A percentile compares a stretch with the other conserved stretches of the same genome.
These are phyloP conservation scores for Neolamprologus devosi DNA, from an alignment of 2,113 vertebrate genomes.

Conservation along the genomic window DNA sequence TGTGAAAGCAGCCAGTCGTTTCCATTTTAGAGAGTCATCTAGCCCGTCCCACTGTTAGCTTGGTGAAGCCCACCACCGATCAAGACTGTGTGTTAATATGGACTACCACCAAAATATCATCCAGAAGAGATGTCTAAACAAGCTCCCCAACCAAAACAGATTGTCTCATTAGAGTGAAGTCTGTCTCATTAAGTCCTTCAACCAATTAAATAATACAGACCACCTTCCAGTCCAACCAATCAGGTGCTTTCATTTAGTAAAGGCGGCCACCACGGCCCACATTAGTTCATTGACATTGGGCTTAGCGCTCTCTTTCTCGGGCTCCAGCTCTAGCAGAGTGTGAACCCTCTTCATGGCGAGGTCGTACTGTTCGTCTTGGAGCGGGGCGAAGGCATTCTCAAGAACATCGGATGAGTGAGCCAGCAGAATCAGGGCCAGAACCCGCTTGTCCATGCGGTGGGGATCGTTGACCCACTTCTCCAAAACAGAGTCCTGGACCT, in stretches of 20 bases:
- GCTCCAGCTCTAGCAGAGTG: slow-evolving; percentile 90
- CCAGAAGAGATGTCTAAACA: slow-evolving; percentile 53
- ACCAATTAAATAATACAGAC: slow-evolving; percentile 58
- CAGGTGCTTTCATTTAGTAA: slow-evolving; percentile 79
- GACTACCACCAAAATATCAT: slow-evolving; percentile 44
- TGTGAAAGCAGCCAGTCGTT: slow-evolving; percentile 17
- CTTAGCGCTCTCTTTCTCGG: slow-evolving; percentile 88
- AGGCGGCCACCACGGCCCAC: slow-evolving; percentile 93
- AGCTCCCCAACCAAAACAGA: slow-evolving; percentile 55
- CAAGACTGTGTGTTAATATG: slow-evolving; percentile 48
- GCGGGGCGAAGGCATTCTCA: slow-evolving; percentile 94
- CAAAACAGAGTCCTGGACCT: slow-evolving; percentile 91
- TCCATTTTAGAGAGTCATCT: slow-evolving; percentile 8
- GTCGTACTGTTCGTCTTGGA: slow-evolving; percentile 95
- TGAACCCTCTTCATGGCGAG: slow-evolving; percentile 93
- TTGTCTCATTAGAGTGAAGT: slow-evolving; percentile 59
- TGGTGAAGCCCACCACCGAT: slow-evolving; percentile 59
- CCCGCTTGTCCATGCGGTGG: slow-evolving; percentile 92
- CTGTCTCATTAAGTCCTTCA: slow-evolving; percentile 55
- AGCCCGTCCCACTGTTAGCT: slow-evolving; percentile 12
- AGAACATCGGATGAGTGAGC: slow-evolving; percentile 94
- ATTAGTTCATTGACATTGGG: slow-evolving; percentile 87
- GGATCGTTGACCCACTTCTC: slow-evolving; percentile 97
- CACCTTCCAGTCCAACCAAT: slow-evolving; percentile 38
- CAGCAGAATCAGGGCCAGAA: slow-evolving; percentile 88